These are phyloP conservation scores for Astropecten irregularis DNA, from an alignment of 53 echinoderm and acorn worm species.

Conservation along the genomic window DNA sequence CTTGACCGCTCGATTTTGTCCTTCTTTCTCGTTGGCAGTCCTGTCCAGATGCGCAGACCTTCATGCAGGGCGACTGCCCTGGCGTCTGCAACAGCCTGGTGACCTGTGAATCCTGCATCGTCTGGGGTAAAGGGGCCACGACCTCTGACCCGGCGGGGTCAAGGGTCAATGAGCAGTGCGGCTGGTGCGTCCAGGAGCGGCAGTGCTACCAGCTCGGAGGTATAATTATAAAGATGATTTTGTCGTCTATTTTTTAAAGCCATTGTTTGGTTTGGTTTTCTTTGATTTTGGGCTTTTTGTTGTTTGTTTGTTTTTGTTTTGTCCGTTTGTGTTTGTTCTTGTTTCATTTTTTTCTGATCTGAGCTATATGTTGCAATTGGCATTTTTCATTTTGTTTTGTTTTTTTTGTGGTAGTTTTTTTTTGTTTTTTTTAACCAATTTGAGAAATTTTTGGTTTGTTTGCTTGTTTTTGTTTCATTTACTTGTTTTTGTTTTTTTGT, in stretches of 20 bases:
- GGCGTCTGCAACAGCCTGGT: conserved; percentile 72
- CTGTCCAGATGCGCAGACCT: not conserved
- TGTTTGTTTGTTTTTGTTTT: too few relatives aligned
- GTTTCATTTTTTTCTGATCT: not conserved
- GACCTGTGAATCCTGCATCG: conserved; percentile 75
- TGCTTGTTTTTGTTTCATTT: too few relatives aligned
- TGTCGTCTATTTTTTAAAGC: too few relatives aligned
- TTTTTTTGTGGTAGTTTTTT: too few relatives aligned
- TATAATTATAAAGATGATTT: conserved; percentile 25
- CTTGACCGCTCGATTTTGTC: too few relatives aligned
- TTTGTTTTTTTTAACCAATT: too few relatives aligned
- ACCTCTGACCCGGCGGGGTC: conserved; percentile 56
- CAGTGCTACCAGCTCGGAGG: conserved; percentile 68
- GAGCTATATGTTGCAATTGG: too few relatives aligned
- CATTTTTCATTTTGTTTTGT: too few relatives aligned
- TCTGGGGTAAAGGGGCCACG: conserved; percentile 71
- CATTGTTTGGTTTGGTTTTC: not conserved
- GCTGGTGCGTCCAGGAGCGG: conserved; percentile 93
- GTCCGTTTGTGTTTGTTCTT: not conserved
- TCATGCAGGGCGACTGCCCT: conserved; percentile 46
- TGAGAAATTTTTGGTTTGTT: too few relatives aligned
- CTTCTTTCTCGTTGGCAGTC: too few relatives aligned
- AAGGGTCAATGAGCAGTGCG: conserved; percentile 76
- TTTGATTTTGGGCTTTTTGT: not conserved
- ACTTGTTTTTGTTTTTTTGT: too few relatives aligned